A percentile compares a stretch with the other conserved stretches of the same genome.
These are phyloP conservation scores for Lumbricus terrestris DNA, from an alignment of 2,888 invertebrate genomes.

Conservation along the genomic window DNA sequence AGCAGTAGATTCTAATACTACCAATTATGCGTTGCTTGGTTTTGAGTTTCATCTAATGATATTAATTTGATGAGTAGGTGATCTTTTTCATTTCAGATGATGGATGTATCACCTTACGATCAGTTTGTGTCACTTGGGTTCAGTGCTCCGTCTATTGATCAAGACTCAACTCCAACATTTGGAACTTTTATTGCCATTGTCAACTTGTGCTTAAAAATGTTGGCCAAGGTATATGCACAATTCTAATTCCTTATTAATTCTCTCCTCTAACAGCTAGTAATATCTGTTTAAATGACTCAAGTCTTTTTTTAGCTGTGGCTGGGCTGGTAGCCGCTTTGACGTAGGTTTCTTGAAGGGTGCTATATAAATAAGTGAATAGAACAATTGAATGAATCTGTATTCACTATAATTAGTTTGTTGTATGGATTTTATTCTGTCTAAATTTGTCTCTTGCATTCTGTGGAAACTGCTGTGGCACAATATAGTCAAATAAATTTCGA, in stretches of 20 bases:
- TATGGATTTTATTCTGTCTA: background rate
- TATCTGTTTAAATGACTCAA: too few relatives aligned
- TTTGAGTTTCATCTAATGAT: background rate
- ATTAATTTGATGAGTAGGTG: background rate
- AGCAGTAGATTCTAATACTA: background rate
- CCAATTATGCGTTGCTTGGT: background rate
- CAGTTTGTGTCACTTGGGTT: conserved; percentile 20
- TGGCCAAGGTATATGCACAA: conserved; percentile 46
- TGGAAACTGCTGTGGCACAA: too few relatives aligned
- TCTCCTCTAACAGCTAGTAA: background rate
- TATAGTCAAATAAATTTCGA: too few relatives aligned
- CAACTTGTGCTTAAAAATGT: conserved; percentile 51
- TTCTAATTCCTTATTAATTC: background rate
- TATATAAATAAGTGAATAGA: too few relatives aligned
- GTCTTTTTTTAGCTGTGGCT: too few relatives aligned
- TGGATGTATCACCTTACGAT: conserved; percentile 17
- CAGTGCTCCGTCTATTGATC: conserved; percentile 37
- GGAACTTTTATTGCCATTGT: conserved; percentile 58
- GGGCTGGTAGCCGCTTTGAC: too few relatives aligned
- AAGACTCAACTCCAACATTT: conserved; percentile 54
- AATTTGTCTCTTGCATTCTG: background rate
- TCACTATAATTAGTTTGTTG: background rate
- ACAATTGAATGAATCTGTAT: too few relatives aligned
- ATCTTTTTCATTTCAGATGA: background rate
- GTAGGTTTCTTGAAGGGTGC: too few relatives aligned